Conservation (phyloP, 2,797 vertebrate species). For the Valencia hispanica region DNA sequence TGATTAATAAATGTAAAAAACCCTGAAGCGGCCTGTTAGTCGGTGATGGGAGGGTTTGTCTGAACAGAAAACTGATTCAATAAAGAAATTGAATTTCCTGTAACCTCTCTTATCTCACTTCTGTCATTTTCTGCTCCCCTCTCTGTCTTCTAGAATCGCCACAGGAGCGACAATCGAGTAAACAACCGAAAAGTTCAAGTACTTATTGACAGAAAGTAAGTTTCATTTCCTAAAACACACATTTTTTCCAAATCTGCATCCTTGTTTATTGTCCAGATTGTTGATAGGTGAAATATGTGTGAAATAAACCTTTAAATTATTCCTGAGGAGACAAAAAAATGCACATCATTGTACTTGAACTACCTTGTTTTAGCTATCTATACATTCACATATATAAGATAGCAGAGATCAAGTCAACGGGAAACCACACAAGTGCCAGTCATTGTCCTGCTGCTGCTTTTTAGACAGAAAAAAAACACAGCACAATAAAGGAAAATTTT, state of each 20-base stretch:
- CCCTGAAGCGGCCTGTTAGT: neutral
- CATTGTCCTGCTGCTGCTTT: conserved; percentile 52
- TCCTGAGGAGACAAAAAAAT: neutral
- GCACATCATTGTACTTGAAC: neutral
- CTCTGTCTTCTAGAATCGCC: conserved; percentile 85
- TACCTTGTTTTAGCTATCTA: neutral
- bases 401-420: conserved; percentile 23
- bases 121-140: conserved; percentile 2
- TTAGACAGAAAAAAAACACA: conserved; percentile 12
- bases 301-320: neutral
- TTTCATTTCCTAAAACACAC: conserved; percentile 16
- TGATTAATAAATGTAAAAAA: neutral
- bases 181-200: conserved; percentile 92
- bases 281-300: neutral
- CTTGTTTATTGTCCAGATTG: too few species aligned
- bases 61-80: neutral
- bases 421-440: conserved; percentile 30
- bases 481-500: conserved; percentile 1
- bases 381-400: conserved; percentile 28
- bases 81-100: neutral
- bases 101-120: neutral
- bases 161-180: conserved; percentile 90
- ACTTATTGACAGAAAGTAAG: conserved; percentile 90
- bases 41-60: neutral
- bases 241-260: neutral